Evolutionary conservation across 2,888 invertebrate genomes (phyloP), one percentile per base, ranked within the genome.

Genomic region (Mimachlamys varia): DNA sequence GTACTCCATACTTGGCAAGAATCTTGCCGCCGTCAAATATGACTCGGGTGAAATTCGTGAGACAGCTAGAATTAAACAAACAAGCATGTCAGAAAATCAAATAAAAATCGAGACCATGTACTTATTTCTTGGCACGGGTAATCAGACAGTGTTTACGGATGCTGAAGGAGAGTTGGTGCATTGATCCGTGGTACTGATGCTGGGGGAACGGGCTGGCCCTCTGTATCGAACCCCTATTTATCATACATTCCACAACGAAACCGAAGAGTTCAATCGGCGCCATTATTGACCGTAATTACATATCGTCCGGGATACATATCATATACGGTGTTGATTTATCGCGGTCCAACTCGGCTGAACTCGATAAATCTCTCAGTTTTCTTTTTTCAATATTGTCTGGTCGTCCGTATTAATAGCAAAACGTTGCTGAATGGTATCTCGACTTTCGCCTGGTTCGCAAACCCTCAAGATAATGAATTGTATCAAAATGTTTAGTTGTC

Each of bases 11-110:
- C 76, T 76, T 76, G 76, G 76, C 76, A 76, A 33, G 27, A 76
- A 33, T 33, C 76, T 76, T 76, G 13, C 33, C 76, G 33, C 33
- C 12, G 22, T 27, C 33, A 33, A 76, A 76, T 76, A 76, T 13
- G 62, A 76, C 76, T 76, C 76, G 76, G 17, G 27, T 33, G 76
- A 76, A 33, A 76, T 76, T 76, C 33, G 76, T 22, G 13, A 76
- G 76, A 76, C 15, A 76, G 76, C 76, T 33, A 27, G 76, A 76
- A 76, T 76, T 76, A 76, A 76, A 76, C 76, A 76, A 76, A 76
- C 76, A 33, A 19, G 15, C 19, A 22, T 27, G 76, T 76, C 76
- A 27, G 27, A 76, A 76, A 76, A 33, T 76, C 76, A 76, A 76
- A 76, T 76, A 27, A 76, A 76, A 76, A 76, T 76, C 2, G 76